A percentile compares a stretch with the other conserved stretches of the same genome.
phyloP scores from a whole-genome alignment of 2,797 vertebrate species.

The Echiichthys vipera region DNA sequence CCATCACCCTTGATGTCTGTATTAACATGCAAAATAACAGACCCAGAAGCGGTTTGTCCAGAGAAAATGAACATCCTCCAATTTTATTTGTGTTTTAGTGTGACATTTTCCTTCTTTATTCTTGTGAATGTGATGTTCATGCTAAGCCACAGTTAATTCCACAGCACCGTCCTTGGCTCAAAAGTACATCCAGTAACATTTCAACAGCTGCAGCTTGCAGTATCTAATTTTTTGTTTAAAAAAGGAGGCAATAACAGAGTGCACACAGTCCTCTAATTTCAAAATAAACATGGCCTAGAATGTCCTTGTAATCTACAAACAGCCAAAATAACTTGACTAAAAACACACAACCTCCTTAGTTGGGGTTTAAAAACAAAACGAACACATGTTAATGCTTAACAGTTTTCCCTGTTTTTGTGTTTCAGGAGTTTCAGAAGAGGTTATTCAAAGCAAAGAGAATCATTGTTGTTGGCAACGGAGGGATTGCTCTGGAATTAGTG shows the following conservation, averaged over 20 bases:
- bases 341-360: neutral
- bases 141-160: neutral
- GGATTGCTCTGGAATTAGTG: slow-evolving; percentile 96
- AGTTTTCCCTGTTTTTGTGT: slow-evolving; percentile 23
- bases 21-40: too few relatives aligned
- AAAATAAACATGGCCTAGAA: neutral
- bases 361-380: neutral
- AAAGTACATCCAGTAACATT: neutral
- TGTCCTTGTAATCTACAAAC: neutral
- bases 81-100: neutral
- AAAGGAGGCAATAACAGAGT: neutral
- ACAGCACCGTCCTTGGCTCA: neutral
- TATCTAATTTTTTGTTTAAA: neutral
- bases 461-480: slow-evolving; percentile 93
- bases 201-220: neutral
- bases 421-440: slow-evolving; percentile 92
- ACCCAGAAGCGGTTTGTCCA: neutral
- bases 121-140: neutral
- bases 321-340: neutral
- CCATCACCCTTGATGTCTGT: neutral
- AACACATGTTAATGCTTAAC: neutral
- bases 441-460: slow-evolving; percentile 90
- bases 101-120: neutral
- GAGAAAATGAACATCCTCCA: neutral
- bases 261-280: neutral